Base-by-base conservation (phyloP, 2,113 vertebrate species). In the Xiphophorus hellerii region DNA sequence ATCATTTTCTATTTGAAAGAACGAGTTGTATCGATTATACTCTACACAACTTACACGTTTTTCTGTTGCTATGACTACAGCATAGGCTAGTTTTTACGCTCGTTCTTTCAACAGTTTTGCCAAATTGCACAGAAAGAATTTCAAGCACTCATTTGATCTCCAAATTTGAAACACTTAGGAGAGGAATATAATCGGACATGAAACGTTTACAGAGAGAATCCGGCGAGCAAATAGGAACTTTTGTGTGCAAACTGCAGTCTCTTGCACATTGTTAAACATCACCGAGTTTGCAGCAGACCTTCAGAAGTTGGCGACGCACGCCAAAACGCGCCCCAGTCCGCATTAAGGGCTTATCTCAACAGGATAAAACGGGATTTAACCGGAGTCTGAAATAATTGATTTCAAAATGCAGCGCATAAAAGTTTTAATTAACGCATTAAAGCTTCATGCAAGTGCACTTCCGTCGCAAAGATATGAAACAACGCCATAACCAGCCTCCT, bases 401-500 rank as follows among this genome's bases (percentile, higher is more conserved):
- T 90, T 84, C 31, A 80, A 85, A 87, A 91, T 77, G 84, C 89
- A 75, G 71, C 84, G 80, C 89, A 90, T 91, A 79, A 88, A 91
- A 90, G 83, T 88, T 90, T 89, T 90, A 91, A 91, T 92, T 89
- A 89, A 88, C 74, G 65, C 83, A 89, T 92, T 82, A 89, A 91
- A 93, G 88, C 83, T 89, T 92, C 77, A 91, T 91, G 91, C 82
- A 87, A 90, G 89, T 86, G 71, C 66, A 20, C 85, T 78, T 86
- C 69, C 31, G 74, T 73, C 66, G 17, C 71, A 66, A 37, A 72
- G 37, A 77, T 35, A 77, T 77, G 77, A 86, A 81, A 84, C 81
- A 54, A 48, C 77, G 86, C 48, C 75, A 73, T 63, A 77, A 66
- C 44, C 69, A 44, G 44, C 25, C 84, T 77, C 82, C 68, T 65